Evolutionary conservation across 2,113 vertebrate genomes (phyloP), one percentile per base, ranked within the genome.

Genomic region (Caracal caracal): DNA sequence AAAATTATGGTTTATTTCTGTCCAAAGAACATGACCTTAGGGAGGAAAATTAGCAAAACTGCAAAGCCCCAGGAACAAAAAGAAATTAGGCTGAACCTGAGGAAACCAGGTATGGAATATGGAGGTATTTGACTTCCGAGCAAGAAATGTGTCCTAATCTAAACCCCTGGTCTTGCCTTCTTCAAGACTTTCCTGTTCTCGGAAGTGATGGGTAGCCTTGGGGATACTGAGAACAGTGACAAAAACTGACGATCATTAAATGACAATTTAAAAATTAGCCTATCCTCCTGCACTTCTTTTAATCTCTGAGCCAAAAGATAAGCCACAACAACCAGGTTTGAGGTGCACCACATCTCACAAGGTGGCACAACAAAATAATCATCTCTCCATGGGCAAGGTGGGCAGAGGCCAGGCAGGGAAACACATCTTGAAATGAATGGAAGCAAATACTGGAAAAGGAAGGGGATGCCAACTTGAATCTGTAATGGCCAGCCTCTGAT

Each of bases 1-100:
- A 91, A 88, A 94, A 3, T 30, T 63, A 81, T 15, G 3, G n/a
- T 80, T 81, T 56, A 66, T 90, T 93, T 94, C 80, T 93, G 65
- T 81, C 88, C 70, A 90, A 61, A 81, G 81, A 85, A 79, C 71
- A 92, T n/a, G 75, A 91, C 51, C 73, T 81, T 13, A 83, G 37
- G 56, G 37, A 94, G 84, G 37, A 86, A 96, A 96, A 88, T 28
- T 13, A 86, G 24, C 2, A 40, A 80, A 79, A 93, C 5, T 81
- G 33, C 37, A 73, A 96, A 92, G 35, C 30, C 33, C 56, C 49
- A n/a, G 40, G 12, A 51, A 70, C 40, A 84, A 47, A 71, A 86
- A 88, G 61, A 37, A 97, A 93, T 81, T 40, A 37, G 5, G 13
- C 5, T 75, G 68, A 75, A 78, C 28, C 20, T 75, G 8, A 96